These are phyloP conservation scores for Gnathonemus echidnorhynchus DNA, from an alignment of 2,113 vertebrate species.

Conservation along the genomic window DNA sequence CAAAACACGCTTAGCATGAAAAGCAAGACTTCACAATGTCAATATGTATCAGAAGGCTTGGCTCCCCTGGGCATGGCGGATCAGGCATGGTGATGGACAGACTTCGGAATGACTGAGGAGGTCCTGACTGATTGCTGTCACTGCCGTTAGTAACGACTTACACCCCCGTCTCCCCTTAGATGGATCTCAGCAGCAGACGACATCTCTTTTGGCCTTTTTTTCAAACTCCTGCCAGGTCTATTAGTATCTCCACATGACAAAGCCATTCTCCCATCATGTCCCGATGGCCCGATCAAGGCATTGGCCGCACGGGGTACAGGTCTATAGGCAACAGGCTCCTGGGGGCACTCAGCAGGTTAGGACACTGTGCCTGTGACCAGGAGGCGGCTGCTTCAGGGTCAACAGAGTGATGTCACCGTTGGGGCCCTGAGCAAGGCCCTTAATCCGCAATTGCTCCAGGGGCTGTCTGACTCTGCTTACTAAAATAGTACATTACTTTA, in stretches of 20 bases:
- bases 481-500: neutral
- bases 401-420: neutral
- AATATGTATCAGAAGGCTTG: neutral
- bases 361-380: neutral
- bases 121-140: neutral
- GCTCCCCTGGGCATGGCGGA: neutral
- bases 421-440: neutral
- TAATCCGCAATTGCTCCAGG: neutral
- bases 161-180: neutral
- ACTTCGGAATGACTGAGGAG: neutral
- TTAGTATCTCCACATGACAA: neutral
- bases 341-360: neutral
- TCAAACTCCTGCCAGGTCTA: neutral
- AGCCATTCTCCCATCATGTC: neutral
- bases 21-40: neutral
- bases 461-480: neutral
- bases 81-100: neutral
- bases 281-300: neutral
- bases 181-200: neutral
- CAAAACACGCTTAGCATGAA: neutral
- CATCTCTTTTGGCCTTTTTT: neutral
- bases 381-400: neutral
- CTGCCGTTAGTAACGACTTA: neutral
- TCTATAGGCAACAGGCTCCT: neutral
- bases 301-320: neutral